Evolutionary conservation across 2,797 vertebrate species (phyloP).

Genomic region (Sebastes matsubarae): DNA sequence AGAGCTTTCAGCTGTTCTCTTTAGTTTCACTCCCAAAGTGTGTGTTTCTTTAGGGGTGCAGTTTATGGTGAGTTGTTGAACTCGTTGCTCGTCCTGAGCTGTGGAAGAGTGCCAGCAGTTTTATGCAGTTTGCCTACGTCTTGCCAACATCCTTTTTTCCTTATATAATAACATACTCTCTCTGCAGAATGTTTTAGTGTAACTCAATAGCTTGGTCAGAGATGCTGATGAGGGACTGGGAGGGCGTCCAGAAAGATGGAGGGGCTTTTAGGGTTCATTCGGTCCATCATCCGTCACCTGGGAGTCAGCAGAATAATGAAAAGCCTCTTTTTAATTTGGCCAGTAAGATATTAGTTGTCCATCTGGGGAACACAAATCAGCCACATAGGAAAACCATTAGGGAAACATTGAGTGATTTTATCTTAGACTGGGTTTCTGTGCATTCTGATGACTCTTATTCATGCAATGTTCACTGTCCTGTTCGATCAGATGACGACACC

Average conservation of each 20-base stretch:
- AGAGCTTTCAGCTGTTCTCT: not conserved
- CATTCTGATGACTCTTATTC: not conserved
- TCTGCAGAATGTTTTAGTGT: constrained; percentile 3
- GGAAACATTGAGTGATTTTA: not conserved
- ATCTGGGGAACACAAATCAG: not conserved
- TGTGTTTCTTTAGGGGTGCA: not conserved
- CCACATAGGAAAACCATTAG: not conserved
- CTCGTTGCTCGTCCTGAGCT: not conserved
- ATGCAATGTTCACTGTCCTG: not conserved
- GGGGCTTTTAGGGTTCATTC: constrained; percentile 1
- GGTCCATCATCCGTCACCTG: not conserved
- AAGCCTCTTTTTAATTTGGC: constrained; percentile 9
- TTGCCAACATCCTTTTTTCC: constrained; percentile 10
- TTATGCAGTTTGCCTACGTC: not conserved
- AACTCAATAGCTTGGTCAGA: constrained; percentile 12
- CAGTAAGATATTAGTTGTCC: not conserved
- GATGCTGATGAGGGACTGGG: constrained; percentile 14
- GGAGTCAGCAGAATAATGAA: constrained; percentile 18
- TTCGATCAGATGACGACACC: constrained; percentile 89
- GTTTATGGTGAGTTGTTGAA: constrained; percentile 8
- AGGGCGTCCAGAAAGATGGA: constrained; percentile 4
- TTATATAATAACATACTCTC: constrained; percentile 14
- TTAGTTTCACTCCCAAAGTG: constrained; percentile 4
- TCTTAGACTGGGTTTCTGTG: not conserved
- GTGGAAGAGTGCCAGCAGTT: constrained; percentile 3